Percentiles rank a stretch among this genome's conserved stretches.
Conservation (phyloP, 2,888 invertebrate species). For the Melikaiella ostensackeni region DNA sequence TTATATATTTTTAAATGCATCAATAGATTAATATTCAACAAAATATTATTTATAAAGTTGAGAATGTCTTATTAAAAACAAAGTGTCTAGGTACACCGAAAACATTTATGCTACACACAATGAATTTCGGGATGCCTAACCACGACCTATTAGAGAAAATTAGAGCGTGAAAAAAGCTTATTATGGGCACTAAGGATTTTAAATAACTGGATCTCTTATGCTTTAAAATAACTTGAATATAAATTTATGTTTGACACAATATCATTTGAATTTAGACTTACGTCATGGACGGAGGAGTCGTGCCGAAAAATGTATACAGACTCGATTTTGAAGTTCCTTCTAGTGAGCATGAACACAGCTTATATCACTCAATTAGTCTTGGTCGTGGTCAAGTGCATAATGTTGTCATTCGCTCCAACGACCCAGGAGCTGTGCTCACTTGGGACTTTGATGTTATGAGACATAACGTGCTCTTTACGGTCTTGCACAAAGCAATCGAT, state of each 20-base stretch:
- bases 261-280: slow-evolving; percentile 81
- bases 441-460: slow-evolving; percentile 98
- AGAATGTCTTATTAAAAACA: background rate
- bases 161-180: background rate
- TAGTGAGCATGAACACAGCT: slow-evolving; percentile 81
- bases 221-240: background rate
- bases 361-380: slow-evolving; percentile 85
- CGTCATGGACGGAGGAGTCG: slow-evolving; percentile 91
- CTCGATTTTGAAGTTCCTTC: slow-evolving; percentile 76
- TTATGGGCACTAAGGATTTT: background rate
- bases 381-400: slow-evolving; percentile 86
- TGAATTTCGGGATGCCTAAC: background rate
- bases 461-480: slow-evolving; percentile 91
- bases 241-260: background rate
- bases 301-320: slow-evolving; percentile 91
- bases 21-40: background rate
- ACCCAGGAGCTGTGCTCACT: slow-evolving; percentile 93
- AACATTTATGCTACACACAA: too few species aligned
- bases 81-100: background rate
- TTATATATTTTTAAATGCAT: background rate
- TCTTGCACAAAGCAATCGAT: slow-evolving; percentile 79
- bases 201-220: background rate
- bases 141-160: background rate
- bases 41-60: background rate
- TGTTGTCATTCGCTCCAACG: slow-evolving; percentile 87